Evolutionary conservation across 2,113 vertebrate genomes (phyloP).

Genomic region (Hystrix brachyura): DNA sequence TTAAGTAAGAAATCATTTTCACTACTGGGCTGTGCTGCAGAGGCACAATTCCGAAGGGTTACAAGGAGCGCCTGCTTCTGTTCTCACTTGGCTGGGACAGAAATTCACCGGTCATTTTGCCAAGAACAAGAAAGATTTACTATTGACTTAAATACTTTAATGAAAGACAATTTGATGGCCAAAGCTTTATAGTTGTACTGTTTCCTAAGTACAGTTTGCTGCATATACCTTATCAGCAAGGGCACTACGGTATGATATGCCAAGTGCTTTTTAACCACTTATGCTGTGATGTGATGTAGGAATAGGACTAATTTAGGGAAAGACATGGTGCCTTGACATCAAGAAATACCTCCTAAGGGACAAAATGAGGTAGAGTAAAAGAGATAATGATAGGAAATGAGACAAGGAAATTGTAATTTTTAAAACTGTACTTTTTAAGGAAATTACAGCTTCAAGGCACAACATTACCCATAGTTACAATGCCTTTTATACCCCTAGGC

Average conservation of each 20-base stretch:
- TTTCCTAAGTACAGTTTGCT: not conserved
- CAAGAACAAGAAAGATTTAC: not conserved
- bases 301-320: not conserved
- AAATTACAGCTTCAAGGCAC: not conserved
- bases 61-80: not conserved
- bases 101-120: not conserved
- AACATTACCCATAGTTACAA: not conserved
- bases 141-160: not conserved
- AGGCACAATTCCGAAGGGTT: not conserved
- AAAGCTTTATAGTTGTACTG: not conserved
- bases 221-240: not conserved
- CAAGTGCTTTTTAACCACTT: not conserved
- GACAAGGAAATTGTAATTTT: not conserved
- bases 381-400: not conserved
- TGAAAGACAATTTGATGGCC: not conserved
- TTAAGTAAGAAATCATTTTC: not conserved
- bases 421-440: not conserved
- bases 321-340: not conserved
- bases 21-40: not conserved
- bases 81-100: not conserved
- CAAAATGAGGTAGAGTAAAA: not conserved
- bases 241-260: not conserved
- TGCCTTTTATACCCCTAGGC: not conserved
- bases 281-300: not conserved
- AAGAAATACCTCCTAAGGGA: not conserved